A percentile compares a stretch with the other conserved stretches of the same genome.
phyloP scores from a whole-genome alignment of 2,888 invertebrate genomes.

The Drosophila paracracens region DNA sequence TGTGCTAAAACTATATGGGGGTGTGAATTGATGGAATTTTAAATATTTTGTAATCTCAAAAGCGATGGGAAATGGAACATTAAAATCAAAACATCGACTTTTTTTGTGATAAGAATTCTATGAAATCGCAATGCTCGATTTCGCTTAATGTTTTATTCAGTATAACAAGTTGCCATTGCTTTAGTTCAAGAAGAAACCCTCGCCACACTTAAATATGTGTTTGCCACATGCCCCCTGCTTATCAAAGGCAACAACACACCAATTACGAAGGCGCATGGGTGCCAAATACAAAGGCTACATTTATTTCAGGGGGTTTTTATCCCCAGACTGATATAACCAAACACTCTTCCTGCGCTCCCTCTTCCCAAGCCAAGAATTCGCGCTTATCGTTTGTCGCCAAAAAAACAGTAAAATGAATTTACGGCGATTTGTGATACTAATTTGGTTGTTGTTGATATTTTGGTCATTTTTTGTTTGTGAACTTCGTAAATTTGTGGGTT shows the following conservation, averaged over 20 bases:
- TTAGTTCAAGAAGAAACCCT: constrained; percentile 1
- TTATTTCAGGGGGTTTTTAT: constrained; percentile 13
- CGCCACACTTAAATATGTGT: constrained; percentile 14
- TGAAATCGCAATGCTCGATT: constrained; percentile 1
- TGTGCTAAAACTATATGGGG: constrained; percentile 14
- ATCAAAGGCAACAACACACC: constrained; percentile 45
- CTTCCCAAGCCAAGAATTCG: constrained; percentile 2
- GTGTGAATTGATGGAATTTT: constrained; percentile 21
- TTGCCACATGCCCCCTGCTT: constrained; percentile 18
- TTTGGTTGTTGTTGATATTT: constrained; percentile 21
- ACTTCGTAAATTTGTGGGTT: constrained; percentile 8
- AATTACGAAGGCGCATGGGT: constrained; percentile 26
- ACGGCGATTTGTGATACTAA: constrained; percentile 48
- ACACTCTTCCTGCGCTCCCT: background rate
- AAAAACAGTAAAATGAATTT: constrained; percentile 47
- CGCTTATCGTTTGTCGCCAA: constrained; percentile 35
- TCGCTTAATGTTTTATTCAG: constrained; percentile 23
- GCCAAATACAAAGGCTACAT: constrained; percentile 17
- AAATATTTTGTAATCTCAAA: background rate
- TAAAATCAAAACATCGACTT: background rate
- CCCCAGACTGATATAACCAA: background rate
- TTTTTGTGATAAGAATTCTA: constrained; percentile 10
- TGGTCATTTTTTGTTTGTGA: constrained; percentile 21
- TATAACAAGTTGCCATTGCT: constrained; percentile 16
- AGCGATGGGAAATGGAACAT: background rate